phyloP scores from a whole-genome alignment of 2,888 invertebrate genomes.

The Nomada ferruginata region DNA sequence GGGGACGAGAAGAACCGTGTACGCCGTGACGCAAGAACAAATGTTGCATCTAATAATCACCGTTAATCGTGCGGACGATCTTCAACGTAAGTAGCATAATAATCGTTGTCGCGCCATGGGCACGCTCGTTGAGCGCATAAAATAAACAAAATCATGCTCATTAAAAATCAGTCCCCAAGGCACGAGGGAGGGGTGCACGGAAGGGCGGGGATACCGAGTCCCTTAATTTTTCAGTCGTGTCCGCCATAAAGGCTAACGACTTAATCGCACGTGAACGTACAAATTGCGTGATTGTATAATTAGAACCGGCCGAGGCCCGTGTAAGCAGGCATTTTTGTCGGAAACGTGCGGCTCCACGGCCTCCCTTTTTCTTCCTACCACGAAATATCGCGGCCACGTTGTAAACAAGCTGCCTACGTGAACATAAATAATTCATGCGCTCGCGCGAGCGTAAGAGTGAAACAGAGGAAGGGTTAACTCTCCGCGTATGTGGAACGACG shows the following conservation, averaged over 20 bases:
- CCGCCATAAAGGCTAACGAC: conserved; percentile 56
- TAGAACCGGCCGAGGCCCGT: conserved; percentile 37
- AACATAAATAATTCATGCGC: conserved; percentile 51
- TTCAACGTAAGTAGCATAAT: conserved; percentile 27
- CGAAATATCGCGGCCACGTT: conserved; percentile 51
- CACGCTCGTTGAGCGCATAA: not conserved
- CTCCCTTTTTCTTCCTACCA: not conserved
- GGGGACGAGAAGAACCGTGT: too few relatives aligned
- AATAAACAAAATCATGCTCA: conserved; percentile 30
- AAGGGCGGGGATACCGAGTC: not conserved
- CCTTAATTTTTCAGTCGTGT: conserved; percentile 31
- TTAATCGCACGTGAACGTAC: conserved; percentile 62
- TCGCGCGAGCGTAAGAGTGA: not conserved
- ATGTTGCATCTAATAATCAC: conserved; percentile 24
- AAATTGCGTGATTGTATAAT: conserved; percentile 59
- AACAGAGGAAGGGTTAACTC: not conserved
- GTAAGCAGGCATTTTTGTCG: conserved; percentile 29
- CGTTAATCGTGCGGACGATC: conserved; percentile 34
- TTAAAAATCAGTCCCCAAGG: conserved; percentile 11
- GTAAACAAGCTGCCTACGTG: conserved; percentile 38
- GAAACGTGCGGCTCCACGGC: conserved; percentile 28
- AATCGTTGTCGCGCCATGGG: conserved; percentile 39
- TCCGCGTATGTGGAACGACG: not conserved
- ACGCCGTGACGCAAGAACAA: not conserved
- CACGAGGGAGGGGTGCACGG: not conserved